A percentile compares a stretch with the other conserved stretches of the same genome.
Conservation (phyloP, 2,113 vertebrate species). For the Crotalus viridis region DNA sequence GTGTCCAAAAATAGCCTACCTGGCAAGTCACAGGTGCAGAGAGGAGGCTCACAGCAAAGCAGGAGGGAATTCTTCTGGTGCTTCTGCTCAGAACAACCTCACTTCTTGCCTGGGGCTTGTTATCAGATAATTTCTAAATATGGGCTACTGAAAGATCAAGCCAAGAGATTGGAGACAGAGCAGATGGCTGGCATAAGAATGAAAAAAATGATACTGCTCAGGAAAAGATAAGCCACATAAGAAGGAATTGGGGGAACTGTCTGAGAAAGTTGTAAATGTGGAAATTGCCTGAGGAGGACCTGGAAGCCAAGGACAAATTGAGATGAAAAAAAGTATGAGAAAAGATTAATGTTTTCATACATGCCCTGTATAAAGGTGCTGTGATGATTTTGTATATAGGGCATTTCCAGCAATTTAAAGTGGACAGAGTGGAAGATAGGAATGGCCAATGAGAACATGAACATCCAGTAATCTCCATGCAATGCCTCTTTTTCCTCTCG, state of each 20-base stretch:
- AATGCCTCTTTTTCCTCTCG: neutral
- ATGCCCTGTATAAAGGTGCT: neutral
- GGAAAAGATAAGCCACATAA: neutral
- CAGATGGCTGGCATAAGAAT: neutral
- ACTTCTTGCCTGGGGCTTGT: neutral
- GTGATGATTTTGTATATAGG: neutral
- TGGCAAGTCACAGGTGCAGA: neutral
- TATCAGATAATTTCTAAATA: neutral
- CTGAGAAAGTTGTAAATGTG: neutral
- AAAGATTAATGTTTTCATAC: neutral
- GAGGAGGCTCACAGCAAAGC: neutral
- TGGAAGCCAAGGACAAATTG: neutral
- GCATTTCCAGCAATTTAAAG: neutral
- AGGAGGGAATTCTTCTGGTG: neutral
- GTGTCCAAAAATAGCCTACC: neutral
- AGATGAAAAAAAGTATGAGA: neutral
- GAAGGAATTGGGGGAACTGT: neutral
- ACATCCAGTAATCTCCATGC: neutral
- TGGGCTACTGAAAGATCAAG: neutral
- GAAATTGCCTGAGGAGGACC: neutral
- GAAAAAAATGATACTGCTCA: neutral
- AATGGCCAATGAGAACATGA: neutral
- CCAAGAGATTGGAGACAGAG: neutral
- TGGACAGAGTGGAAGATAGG: neutral
- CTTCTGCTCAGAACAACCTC: neutral